Evolutionary conservation across 2,888 invertebrate genomes (phyloP).

Genomic region (Drosophila differens): DNA sequence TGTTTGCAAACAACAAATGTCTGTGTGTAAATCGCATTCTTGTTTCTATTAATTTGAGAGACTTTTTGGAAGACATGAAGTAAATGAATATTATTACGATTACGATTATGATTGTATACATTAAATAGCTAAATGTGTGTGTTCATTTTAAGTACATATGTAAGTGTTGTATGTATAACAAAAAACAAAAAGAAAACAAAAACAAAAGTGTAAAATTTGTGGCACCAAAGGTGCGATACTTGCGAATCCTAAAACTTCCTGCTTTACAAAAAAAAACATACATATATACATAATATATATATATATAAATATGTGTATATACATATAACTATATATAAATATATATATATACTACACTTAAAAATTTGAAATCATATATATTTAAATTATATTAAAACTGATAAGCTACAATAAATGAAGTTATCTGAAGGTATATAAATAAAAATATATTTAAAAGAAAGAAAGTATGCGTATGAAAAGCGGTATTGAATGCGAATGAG

Average conservation of each 20-base stretch:
- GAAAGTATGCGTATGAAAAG: background rate
- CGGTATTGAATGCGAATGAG: background rate
- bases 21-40: slow-evolving; percentile 39
- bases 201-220: slow-evolving; percentile 60
- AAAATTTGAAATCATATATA: slow-evolving; percentile 60
- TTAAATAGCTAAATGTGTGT: slow-evolving; percentile 79
- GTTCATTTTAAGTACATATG: slow-evolving; percentile 75
- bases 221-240: slow-evolving; percentile 71
- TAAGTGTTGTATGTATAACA: slow-evolving; percentile 73
- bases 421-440: slow-evolving; percentile 52
- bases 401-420: slow-evolving; percentile 74
- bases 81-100: slow-evolving; percentile 76
- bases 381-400: slow-evolving; percentile 67
- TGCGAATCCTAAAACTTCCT: slow-evolving; percentile 81
- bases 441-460: background rate
- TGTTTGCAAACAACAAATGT: slow-evolving; percentile 30
- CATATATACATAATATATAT: slow-evolving; percentile 39
- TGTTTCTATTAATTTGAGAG: slow-evolving; percentile 64
- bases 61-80: slow-evolving; percentile 70
- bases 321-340: slow-evolving; percentile 21
- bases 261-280: slow-evolving; percentile 70
- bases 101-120: slow-evolving; percentile 68
- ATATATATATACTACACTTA: slow-evolving; percentile 57
- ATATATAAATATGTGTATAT: slow-evolving; percentile 48
- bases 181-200: slow-evolving; percentile 32